Evolutionary conservation across 2,888 invertebrate species (phyloP).

Genomic region (Celastrina argiolus): DNA sequence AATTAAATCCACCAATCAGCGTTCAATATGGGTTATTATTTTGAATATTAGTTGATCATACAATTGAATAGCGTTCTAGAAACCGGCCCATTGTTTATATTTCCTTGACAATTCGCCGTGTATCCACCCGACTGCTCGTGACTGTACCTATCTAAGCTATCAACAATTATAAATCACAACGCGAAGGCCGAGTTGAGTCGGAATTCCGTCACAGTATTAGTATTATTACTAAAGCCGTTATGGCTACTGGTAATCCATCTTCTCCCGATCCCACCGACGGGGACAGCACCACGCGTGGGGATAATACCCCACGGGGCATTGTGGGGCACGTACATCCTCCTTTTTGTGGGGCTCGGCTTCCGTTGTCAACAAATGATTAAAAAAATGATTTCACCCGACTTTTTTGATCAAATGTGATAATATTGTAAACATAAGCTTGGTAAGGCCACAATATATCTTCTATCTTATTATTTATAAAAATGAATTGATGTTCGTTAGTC

Average conservation of each 20-base stretch:
- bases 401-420: too few species aligned
- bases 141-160: background rate
- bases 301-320: conserved; percentile 66
- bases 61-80: too few species aligned
- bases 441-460: too few species aligned
- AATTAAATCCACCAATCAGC: too few species aligned
- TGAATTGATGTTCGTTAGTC: too few species aligned
- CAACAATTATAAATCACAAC: conserved; percentile 2
- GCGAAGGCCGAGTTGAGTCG: conserved; percentile 2
- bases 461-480: too few species aligned
- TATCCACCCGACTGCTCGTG: background rate
- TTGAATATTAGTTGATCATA: too few species aligned
- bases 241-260: conserved; percentile 10
- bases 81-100: too few species aligned
- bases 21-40: too few species aligned
- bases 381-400: too few species aligned
- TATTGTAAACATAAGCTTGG: too few species aligned
- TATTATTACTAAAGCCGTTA: conserved; percentile 7
- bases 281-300: conserved; percentile 27
- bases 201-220: background rate
- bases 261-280: conserved; percentile 8
- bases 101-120: too few species aligned
- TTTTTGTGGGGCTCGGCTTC: conserved; percentile 49
- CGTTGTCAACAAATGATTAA: background rate
- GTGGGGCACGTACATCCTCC: conserved; percentile 70